Percentiles rank a stretch among this genome's conserved stretches.
Evolutionary conservation across 1,140 invertebrate species (phyloP).

Genomic region (Sitobion miscanthi): DNA sequence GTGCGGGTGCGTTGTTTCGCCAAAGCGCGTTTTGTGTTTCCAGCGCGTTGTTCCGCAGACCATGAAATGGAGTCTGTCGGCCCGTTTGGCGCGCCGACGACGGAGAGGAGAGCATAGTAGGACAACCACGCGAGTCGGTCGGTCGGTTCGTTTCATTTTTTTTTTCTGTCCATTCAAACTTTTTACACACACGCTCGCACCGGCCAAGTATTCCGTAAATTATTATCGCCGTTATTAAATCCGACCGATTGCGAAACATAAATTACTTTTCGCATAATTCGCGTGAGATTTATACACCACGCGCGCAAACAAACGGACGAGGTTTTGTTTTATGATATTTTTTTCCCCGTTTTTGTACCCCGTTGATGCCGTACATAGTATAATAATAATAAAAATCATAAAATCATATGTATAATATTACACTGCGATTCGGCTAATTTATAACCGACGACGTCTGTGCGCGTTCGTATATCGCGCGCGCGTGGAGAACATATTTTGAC

Average conservation of each 20-base stretch:
- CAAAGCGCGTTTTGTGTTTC: constrained; percentile 22
- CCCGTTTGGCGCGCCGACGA: background rate
- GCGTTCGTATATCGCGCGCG: background rate
- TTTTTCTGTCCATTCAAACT: constrained; percentile 25
- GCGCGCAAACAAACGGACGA: background rate
- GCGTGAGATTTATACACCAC: background rate
- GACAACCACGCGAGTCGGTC: background rate
- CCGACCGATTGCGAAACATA: constrained; percentile 41
- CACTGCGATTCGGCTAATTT: background rate
- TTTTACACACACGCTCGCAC: background rate
- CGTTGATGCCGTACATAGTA: background rate
- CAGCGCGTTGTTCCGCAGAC: constrained; percentile 20
- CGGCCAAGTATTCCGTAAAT: constrained; percentile 14
- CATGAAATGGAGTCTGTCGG: constrained; percentile 33
- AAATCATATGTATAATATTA: background rate
- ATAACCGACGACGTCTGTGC: background rate
- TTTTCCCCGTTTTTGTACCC: background rate
- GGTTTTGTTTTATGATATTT: background rate
- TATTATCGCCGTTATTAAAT: constrained; percentile 39
- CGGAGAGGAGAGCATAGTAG: background rate
- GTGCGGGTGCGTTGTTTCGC: background rate
- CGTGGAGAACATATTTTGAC: background rate
- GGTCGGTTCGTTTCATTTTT: constrained; percentile 12
- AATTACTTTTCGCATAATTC: constrained; percentile 19
- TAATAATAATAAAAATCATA: background rate